Evolutionary conservation across 2,888 invertebrate genomes (phyloP).

Genomic region (Ophion ellenae): DNA sequence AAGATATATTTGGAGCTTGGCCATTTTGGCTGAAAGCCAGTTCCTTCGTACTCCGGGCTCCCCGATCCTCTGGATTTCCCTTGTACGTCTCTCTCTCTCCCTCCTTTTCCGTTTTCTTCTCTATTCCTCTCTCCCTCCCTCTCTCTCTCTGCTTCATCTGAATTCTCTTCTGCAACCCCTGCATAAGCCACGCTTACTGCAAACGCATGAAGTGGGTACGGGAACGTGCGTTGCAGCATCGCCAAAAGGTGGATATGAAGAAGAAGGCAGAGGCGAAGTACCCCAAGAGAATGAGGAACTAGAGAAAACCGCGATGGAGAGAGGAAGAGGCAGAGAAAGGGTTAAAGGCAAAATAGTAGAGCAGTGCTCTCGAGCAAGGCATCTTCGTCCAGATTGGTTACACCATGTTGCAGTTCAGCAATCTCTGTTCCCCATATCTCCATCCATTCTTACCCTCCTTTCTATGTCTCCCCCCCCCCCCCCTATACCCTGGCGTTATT

Average conservation of each 20-base stretch:
- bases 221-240: slow-evolving; percentile 59
- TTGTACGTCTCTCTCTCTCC: slow-evolving; percentile 17
- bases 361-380: slow-evolving; percentile 50
- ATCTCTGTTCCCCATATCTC: slow-evolving; percentile 7
- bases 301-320: slow-evolving; percentile 12
- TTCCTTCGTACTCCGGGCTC: slow-evolving; percentile 68
- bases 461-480: slow-evolving; percentile 11
- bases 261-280: not conserved
- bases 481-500: slow-evolving; percentile 47
- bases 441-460: slow-evolving; percentile 9
- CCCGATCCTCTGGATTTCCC: slow-evolving; percentile 59
- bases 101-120: slow-evolving; percentile 29
- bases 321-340: slow-evolving; percentile 54
- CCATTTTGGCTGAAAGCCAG: slow-evolving; percentile 81
- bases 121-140: not conserved
- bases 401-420: slow-evolving; percentile 67
- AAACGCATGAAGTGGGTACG: slow-evolving; percentile 46
- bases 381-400: slow-evolving; percentile 70
- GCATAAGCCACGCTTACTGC: slow-evolving; percentile 1
- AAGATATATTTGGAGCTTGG: slow-evolving; percentile 83
- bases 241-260: slow-evolving; percentile 21
- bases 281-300: slow-evolving; percentile 14
- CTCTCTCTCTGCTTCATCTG: slow-evolving; percentile 33
- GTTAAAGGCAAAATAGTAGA: slow-evolving; percentile 56
- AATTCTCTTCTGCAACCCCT: slow-evolving; percentile 49